Evolutionary conservation across 2,113 vertebrate species (phyloP).

Genomic region (Psilopsiagon aymara): DNA sequence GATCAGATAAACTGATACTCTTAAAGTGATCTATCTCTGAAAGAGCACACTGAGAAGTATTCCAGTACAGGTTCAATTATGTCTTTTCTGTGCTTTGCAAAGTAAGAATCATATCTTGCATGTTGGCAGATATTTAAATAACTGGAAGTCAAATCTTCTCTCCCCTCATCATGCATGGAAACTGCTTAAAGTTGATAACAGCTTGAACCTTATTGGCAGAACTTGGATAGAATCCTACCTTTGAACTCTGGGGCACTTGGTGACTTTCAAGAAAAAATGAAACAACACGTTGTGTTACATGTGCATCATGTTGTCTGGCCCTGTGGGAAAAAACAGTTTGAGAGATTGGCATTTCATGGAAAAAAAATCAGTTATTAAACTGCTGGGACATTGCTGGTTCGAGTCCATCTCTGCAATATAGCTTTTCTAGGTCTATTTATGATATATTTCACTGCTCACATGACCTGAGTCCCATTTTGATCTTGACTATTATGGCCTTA

Average conservation of each 20-base stretch:
- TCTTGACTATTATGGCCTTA: conserved; percentile 37
- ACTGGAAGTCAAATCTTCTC: background rate
- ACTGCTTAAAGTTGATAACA: background rate
- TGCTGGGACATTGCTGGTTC: background rate
- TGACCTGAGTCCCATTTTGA: background rate
- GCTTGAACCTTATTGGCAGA: background rate
- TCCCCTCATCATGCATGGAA: background rate
- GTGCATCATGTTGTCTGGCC: background rate
- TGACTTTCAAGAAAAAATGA: background rate
- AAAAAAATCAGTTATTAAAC: background rate
- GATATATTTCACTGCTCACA: background rate
- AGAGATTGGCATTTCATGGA: background rate
- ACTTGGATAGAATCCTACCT: background rate
- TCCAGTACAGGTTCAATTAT: background rate
- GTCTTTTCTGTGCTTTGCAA: background rate
- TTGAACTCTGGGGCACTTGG: background rate
- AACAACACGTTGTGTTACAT: background rate
- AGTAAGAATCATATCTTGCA: background rate
- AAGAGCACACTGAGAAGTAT: background rate
- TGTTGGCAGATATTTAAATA: background rate
- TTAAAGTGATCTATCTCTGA: background rate
- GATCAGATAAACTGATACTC: background rate
- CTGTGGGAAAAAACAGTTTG: background rate
- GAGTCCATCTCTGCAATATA: background rate
- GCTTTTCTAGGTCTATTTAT: background rate